These are phyloP conservation scores for Periphyllus acericola DNA, from an alignment of 2,888 invertebrate genomes.

Conservation along the genomic window DNA sequence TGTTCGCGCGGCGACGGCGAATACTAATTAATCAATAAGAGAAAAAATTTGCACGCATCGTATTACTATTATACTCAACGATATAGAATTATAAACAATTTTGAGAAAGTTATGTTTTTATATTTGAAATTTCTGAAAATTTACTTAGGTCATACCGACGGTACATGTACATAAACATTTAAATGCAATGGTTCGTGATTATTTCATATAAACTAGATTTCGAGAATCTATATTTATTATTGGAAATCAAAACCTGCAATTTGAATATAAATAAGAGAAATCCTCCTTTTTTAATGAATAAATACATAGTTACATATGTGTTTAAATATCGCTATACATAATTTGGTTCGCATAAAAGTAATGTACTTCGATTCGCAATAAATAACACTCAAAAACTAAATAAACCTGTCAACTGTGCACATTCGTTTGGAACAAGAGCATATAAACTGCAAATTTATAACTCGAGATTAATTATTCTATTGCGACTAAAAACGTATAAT, in stretches of 20 bases:
- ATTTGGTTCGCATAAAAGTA: neutral
- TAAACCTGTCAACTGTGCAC: neutral
- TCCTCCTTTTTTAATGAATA: neutral
- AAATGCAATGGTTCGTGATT: neutral
- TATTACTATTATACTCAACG: neutral
- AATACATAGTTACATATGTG: neutral
- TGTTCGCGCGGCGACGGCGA: neutral
- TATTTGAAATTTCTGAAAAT: neutral
- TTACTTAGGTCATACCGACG: neutral
- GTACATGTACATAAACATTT: neutral
- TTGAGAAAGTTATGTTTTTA: neutral
- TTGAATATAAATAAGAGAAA: slow-evolving; percentile 1
- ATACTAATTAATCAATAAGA: neutral
- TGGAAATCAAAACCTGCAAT: neutral
- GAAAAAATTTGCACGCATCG: neutral
- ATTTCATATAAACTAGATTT: neutral
- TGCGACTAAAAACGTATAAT: neutral
- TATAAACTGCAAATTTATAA: neutral
- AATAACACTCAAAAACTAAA: neutral
- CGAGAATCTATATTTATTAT: neutral
- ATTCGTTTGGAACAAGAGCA: neutral
- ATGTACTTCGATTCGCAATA: neutral
- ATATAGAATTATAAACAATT: neutral
- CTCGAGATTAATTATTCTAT: neutral
- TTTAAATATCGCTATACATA: no score